Conservation (phyloP, 2,113 vertebrate genomes). For the Hydrochoerus hydrochaeris region DNA sequence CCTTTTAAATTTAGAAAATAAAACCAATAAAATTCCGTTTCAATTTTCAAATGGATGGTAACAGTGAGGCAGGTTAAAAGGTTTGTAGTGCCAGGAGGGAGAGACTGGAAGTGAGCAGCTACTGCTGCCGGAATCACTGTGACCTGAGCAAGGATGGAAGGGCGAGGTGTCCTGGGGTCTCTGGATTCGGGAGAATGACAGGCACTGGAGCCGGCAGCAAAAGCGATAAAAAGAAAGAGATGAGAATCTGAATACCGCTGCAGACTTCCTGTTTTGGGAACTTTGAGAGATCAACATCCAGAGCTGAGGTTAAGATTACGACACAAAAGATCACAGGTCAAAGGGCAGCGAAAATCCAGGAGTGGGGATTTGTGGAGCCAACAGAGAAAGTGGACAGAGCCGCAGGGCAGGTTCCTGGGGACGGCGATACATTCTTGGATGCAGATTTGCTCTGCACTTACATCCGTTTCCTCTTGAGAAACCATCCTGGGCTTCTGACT, state of each 20-base stretch:
- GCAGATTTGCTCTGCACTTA: background rate
- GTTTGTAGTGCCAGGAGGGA: background rate
- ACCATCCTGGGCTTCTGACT: background rate
- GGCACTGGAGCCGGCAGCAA: fast-evolving
- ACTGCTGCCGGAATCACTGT: background rate
- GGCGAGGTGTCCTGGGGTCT: fast-evolving
- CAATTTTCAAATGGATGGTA: background rate
- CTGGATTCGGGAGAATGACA: fast-evolving
- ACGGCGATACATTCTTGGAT: fast-evolving
- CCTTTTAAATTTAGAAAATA: background rate
- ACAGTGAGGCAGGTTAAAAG: background rate
- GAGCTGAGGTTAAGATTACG: background rate
- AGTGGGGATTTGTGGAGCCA: fast-evolving
- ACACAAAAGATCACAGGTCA: fast-evolving
- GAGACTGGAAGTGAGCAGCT: fast-evolving
- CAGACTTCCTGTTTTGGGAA: background rate
- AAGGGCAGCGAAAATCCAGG: background rate
- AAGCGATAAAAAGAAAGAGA: background rate
- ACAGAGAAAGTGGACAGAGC: fast-evolving
- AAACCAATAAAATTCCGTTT: background rate
- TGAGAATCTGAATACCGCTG: fast-evolving
- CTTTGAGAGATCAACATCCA: no score
- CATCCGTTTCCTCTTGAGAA: background rate
- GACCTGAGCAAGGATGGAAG: fast-evolving
- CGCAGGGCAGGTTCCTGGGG: no score